These are phyloP conservation scores for Forbesichthys agassizii DNA, from an alignment of 2,113 vertebrate species.

Conservation along the genomic window DNA sequence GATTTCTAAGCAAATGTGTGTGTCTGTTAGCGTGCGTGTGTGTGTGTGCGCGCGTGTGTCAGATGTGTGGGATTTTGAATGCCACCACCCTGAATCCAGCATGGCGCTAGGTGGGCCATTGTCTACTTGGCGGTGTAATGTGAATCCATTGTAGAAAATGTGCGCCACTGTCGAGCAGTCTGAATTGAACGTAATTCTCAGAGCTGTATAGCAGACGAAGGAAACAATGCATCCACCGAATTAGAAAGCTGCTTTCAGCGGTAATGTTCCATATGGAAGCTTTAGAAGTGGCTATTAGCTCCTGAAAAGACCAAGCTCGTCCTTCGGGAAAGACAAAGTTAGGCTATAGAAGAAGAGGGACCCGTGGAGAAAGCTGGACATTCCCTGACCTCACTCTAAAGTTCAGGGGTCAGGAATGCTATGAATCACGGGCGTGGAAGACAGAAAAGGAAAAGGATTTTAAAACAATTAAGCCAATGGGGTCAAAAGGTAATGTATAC, in stretches of 20 bases:
- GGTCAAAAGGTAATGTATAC: slow-evolving; percentile 14
- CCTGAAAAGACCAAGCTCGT: slow-evolving; percentile 23
- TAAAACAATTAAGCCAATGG: not conserved
- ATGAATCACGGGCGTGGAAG: slow-evolving; percentile 25
- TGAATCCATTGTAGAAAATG: slow-evolving; percentile 48
- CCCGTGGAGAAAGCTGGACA: slow-evolving; percentile 35
- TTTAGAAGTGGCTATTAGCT: slow-evolving; percentile 34
- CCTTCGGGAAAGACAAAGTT: slow-evolving; percentile 6
- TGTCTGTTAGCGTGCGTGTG: not conserved
- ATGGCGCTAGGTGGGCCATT: slow-evolving; percentile 49
- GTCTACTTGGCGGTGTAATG: slow-evolving; percentile 38
- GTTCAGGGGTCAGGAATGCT: slow-evolving; percentile 37
- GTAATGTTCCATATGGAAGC: slow-evolving; percentile 42
- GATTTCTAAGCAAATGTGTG: slow-evolving; percentile 19
- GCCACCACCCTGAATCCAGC: slow-evolving; percentile 42
- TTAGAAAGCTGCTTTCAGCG: slow-evolving; percentile 38
- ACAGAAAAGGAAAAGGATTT: slow-evolving; percentile 1
- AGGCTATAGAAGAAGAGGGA: not conserved
- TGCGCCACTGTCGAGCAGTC: slow-evolving; percentile 37
- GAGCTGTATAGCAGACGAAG: slow-evolving; percentile 32
- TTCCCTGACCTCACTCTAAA: slow-evolving; percentile 13
- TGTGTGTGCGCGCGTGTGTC: not conserved
- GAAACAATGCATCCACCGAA: slow-evolving; percentile 37
- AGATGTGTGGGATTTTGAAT: slow-evolving; percentile 17
- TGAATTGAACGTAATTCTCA: slow-evolving; percentile 39